Evolutionary conservation across 1,140 invertebrate genomes (phyloP), one percentile per base, ranked within the genome.

Genomic region (Psix sp.): DNA sequence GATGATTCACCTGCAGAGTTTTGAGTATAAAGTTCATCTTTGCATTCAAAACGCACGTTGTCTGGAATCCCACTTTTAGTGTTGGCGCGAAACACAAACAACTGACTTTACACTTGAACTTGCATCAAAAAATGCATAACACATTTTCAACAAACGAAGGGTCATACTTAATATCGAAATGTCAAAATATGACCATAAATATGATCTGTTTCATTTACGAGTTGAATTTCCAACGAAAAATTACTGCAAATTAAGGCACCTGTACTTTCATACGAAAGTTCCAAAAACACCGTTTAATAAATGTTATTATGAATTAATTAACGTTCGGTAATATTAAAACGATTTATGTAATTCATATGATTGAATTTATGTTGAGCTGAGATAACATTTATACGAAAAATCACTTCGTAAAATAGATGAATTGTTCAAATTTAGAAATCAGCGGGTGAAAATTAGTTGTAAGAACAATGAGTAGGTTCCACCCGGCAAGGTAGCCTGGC

Each of bases 401-500:
- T 49, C 35, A 39, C 48, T 38, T 9, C 3, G 20, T 5, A 56
- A n/a, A 20, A 36, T 33, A 3, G 31, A 51, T 31, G n/a, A 13
- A 35, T 36, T 7, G 51, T 29, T 5, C 15, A 5, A n/a, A 33
- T 15, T 26, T 51, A 29, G 36, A 57, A 17, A 45, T 31, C 11
- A 56, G 29, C 43, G 42, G 24, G 39, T 43, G 63, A 67, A 63
- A 9, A 42, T 33, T 35, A 0, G 46, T 11, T 18, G 33, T 14
- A 14, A 39, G 13, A 51, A 3, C 42, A 24, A 59, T n/a, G 40
- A 52, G 60, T 46, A 46, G 39, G 59, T 65, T 65, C 68, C 54
- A 72, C 43, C 54, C 68, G 52, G 60, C 46, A 54, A 72, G 56
- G 60, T 72, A 65, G 68, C 60, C 56, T 72, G 59, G 29, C 68